Percentiles rank a stretch among this genome's conserved stretches.
Evolutionary conservation across 1,140 invertebrate genomes (phyloP).

Genomic region (Papilio glaucus): DNA sequence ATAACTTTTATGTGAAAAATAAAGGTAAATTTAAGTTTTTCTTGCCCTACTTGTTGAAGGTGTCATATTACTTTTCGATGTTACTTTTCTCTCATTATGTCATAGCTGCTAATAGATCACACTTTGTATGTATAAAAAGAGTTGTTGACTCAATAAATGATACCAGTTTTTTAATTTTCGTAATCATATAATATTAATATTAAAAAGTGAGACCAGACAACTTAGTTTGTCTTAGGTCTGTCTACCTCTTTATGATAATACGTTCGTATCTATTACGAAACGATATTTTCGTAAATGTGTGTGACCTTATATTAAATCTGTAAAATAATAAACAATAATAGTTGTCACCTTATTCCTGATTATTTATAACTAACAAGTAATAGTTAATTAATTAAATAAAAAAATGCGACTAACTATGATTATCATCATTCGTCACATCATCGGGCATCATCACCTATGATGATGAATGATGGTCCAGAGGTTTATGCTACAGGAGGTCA

Average conservation of each 20-base stretch:
- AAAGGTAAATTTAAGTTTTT: conserved; percentile 39
- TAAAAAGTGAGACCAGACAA: not conserved
- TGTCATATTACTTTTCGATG: conserved; percentile 76
- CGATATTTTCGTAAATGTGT: not conserved
- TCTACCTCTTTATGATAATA: conserved; percentile 2
- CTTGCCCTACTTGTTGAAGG: conserved; percentile 46
- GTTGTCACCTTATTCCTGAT: not conserved
- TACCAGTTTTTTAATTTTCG: conserved; percentile 19
- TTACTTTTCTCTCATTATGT: conserved; percentile 78
- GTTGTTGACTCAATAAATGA: conserved; percentile 24
- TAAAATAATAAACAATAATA: not conserved
- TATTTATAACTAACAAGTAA: no score
- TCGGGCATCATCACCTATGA: no score
- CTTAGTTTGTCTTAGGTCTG: not conserved
- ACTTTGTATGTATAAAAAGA: conserved; percentile 34
- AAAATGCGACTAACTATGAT: no score
- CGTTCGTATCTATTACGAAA: not conserved
- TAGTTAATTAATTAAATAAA: no score
- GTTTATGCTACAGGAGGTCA: no score
- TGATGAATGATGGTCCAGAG: no score
- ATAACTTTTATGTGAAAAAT: conserved; percentile 29
- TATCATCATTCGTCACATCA: no score
- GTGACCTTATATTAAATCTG: not conserved
- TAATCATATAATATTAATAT: not conserved
- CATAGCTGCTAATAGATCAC: conserved; percentile 77